These are phyloP conservation scores for Goniozus legneri DNA, from an alignment of 1,140 invertebrate genomes.

Conservation along the genomic window DNA sequence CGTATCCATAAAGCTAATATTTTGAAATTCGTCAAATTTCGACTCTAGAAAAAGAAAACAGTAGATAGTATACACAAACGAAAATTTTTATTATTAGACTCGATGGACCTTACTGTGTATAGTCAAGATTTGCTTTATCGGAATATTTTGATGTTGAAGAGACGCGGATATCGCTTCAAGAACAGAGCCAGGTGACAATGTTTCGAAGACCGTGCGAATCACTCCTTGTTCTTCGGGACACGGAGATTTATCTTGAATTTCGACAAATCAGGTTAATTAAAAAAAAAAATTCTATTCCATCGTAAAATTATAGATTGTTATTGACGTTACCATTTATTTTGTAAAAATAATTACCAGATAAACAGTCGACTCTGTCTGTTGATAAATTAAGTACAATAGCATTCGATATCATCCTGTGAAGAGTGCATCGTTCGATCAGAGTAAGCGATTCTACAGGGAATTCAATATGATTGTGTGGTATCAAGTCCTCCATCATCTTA, in stretches of 20 bases:
- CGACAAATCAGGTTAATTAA: too few species aligned
- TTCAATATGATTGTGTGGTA: slow-evolving; percentile 52
- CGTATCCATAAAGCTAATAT: slow-evolving; percentile 12
- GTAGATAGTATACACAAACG: background rate
- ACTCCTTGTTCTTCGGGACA: slow-evolving; percentile 63
- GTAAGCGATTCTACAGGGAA: slow-evolving; percentile 50
- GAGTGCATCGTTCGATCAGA: slow-evolving; percentile 55
- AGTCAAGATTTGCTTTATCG: slow-evolving; percentile 23
- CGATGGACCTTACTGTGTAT: background rate
- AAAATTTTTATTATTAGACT: background rate
- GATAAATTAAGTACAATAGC: slow-evolving; percentile 55
- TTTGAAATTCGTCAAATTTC: too few species aligned
- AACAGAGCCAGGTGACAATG: slow-evolving; percentile 57
- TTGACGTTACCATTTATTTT: too few species aligned
- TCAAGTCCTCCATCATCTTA: slow-evolving; percentile 59
- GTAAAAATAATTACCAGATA: too few species aligned
- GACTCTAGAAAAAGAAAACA: too few species aligned
- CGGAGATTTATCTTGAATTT: too few species aligned
- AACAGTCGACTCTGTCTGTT: too few species aligned
- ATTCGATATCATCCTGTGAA: slow-evolving; percentile 61
- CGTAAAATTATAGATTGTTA: too few species aligned
- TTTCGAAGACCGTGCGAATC: slow-evolving; percentile 58
- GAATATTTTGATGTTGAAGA: slow-evolving; percentile 56
- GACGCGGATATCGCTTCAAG: slow-evolving; percentile 59
- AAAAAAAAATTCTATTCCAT: background rate